Conservation (phyloP, 23 tunicate genomes). For the Trididemnum miniatum region DNA sequence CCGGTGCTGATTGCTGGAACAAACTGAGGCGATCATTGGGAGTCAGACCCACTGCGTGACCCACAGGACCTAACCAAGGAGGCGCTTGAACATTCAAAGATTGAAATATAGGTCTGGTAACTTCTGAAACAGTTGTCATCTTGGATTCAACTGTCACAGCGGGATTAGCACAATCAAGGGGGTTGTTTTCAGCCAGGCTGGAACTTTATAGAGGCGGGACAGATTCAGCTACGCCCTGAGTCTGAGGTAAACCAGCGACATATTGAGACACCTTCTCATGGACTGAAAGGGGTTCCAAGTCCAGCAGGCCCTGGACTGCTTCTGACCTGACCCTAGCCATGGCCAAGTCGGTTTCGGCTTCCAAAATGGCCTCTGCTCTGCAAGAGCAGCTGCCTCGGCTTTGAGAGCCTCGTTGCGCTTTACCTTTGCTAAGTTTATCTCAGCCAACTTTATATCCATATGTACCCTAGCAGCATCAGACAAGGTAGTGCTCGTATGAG, state of each 20-base stretch:
- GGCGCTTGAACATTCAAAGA: background rate
- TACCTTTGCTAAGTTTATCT: background rate
- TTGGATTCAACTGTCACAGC: background rate
- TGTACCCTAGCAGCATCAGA: background rate
- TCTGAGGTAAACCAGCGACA: background rate
- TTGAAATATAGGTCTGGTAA: background rate
- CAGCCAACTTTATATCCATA: background rate
- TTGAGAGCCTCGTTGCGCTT: background rate
- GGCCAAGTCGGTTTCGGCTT: conserved; percentile 7
- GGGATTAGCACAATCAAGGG: background rate
- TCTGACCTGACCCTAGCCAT: background rate
- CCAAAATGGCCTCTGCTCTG: background rate
- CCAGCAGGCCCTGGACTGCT: conserved; percentile 1
- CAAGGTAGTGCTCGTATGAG: background rate
- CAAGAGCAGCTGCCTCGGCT: background rate
- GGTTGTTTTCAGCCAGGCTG: background rate
- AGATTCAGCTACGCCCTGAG: background rate
- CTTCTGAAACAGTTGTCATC: background rate
- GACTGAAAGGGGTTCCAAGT: conserved; percentile 14
- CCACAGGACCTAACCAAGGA: background rate
- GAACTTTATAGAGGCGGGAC: background rate
- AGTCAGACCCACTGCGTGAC: background rate
- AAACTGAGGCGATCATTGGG: background rate
- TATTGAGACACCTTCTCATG: background rate
- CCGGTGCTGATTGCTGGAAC: background rate